phyloP scores from a whole-genome alignment of 2,888 invertebrate genomes.

The Molorchus minor region DNA sequence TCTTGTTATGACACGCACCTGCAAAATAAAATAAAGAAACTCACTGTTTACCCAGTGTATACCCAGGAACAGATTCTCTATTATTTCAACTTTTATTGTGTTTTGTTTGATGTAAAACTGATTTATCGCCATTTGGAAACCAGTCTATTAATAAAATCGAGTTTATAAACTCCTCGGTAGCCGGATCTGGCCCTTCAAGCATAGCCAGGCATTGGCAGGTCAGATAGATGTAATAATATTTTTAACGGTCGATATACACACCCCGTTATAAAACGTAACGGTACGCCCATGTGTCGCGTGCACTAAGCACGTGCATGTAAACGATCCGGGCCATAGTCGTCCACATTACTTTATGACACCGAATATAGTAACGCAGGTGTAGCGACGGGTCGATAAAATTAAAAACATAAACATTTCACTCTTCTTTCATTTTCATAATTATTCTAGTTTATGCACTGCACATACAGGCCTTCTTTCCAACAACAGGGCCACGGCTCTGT shows the following conservation, averaged over 20 bases:
- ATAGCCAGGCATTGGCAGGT: too few species aligned
- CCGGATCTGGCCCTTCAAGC: not conserved
- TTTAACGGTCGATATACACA: too few species aligned
- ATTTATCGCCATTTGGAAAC: constrained; percentile 10
- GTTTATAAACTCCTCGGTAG: not conserved
- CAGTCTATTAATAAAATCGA: constrained; percentile 13
- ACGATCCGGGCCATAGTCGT: not conserved
- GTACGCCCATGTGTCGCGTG: too few species aligned
- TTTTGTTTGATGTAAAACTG: constrained; percentile 10
- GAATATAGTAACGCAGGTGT: constrained; percentile 20
- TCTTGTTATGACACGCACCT: too few species aligned
- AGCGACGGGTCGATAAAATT: constrained; percentile 20
- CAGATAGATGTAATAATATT: too few species aligned
- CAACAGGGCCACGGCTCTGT: too few species aligned
- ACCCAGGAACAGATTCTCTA: too few species aligned
- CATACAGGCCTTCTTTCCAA: too few species aligned
- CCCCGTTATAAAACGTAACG: too few species aligned
- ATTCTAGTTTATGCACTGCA: too few species aligned
- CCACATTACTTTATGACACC: constrained; percentile 23
- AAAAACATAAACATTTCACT: constrained; percentile 26
- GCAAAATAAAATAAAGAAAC: too few species aligned
- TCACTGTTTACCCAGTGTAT: too few species aligned
- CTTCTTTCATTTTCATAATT: constrained; percentile 16
- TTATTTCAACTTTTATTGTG: constrained; percentile 14
- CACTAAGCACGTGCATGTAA: not conserved